Evolutionary conservation across 2,888 invertebrate genomes (phyloP), one percentile per base, ranked within the genome.

Genomic region (Sphaerophoria taeniata): DNA sequence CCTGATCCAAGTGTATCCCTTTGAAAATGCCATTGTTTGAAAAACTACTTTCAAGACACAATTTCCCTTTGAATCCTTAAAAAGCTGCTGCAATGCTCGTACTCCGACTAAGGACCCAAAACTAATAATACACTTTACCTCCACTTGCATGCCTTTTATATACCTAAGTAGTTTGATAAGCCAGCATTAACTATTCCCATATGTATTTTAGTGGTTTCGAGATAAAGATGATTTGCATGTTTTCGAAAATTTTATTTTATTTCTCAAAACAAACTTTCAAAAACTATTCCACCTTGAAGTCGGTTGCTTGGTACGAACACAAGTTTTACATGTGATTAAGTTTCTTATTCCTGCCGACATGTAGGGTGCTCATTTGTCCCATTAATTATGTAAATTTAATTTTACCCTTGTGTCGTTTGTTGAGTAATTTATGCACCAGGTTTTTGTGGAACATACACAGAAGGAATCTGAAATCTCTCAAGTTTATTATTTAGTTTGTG

Each of bases 351-450:
- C 47, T 63, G 72, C 55, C 69, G 84, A 85, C 84, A 85, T 49
- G 51, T 70, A 69, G 43, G 75, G 61, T 69, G 69, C 75, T 84
- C 80, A 72, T 76, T 84, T 84, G 84, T 85, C 80, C 51, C 53
- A 79, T 85, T 85, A 85, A 85, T 85, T 85, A 85, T 85, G 80
- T 51, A 80, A 43, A 80, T 71, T 69, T 80, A 73, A 76, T 72
- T 55, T 71, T 45, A 74, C 84, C 55, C 65, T 36, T 74, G 61
- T 75, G 24, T 24, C 24, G 24, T 24, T 24, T 60, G 33, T 70
- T 78, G 31, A 6, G 16, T 78, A 71, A 75, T 79, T 67, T 75
- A 75, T 84, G 83, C 74, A 65, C 60, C 24, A 70, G 69, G 74
- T 63, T 53, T 43, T 39, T 53, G 24, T 45, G 14, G n/a, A 49